These are phyloP conservation scores for Tholera decimalis DNA, from an alignment of 2,888 invertebrate species.

Conservation along the genomic window DNA sequence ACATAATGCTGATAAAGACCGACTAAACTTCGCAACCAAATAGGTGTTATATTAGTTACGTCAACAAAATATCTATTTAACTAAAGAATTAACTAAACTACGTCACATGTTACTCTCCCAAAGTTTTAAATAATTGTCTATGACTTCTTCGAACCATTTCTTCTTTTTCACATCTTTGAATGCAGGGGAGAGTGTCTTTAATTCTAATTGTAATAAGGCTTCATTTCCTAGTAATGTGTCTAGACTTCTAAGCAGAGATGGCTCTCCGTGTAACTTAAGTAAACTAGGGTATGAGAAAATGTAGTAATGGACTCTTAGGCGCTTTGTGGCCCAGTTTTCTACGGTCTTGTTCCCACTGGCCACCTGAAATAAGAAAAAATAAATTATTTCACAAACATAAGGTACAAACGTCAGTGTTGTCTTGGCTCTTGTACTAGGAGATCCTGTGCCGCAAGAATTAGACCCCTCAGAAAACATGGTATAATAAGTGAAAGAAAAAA, in stretches of 20 bases:
- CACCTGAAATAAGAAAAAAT: too few relatives aligned
- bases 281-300: constrained; percentile 96
- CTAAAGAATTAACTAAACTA: constrained; percentile 55
- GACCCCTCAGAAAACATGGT: too few relatives aligned
- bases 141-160: constrained; percentile 96
- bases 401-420: too few relatives aligned
- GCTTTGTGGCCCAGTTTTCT: constrained; percentile 94
- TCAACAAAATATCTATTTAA: constrained; percentile 60
- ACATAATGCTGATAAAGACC: constrained; percentile 18
- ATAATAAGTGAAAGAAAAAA: too few relatives aligned
- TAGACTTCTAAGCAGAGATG: constrained; percentile 93
- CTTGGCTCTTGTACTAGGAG: too few relatives aligned
- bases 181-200: constrained; percentile 95
- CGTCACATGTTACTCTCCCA: constrained; percentile 97
- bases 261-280: constrained; percentile 95
- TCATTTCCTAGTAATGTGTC: constrained; percentile 95
- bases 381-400: too few relatives aligned
- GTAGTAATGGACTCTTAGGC: constrained; percentile 94
- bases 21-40: constrained; percentile 32
- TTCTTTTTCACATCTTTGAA: constrained; percentile 94
- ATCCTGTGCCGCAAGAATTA: too few relatives aligned
- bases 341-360: constrained; percentile 95
- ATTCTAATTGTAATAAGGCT: constrained; percentile 95
- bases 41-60: constrained; percentile 31
- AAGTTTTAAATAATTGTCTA: constrained; percentile 97